Evolutionary conservation across 2,797 vertebrate species (phyloP).

Genomic region (Streptopelia turtur): DNA sequence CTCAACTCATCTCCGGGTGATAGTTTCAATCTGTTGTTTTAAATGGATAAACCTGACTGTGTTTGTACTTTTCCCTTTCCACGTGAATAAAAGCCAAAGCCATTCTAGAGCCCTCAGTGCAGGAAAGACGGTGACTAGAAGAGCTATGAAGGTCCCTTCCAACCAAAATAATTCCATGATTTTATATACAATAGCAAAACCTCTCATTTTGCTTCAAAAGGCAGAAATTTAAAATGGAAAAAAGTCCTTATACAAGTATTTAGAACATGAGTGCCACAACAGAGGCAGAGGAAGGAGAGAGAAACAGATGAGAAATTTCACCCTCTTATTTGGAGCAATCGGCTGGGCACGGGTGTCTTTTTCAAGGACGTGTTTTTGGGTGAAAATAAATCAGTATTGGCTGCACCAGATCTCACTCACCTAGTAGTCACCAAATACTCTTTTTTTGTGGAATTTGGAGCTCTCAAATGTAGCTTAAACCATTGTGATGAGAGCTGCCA

Average conservation of each 20-base stretch:
- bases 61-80: not conserved
- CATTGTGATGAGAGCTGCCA: not conserved
- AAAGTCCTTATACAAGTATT: not conserved
- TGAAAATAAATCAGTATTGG: not conserved
- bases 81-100: not conserved
- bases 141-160: no score
- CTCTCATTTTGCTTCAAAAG: not conserved
- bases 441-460: not conserved
- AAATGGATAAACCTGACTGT: not conserved
- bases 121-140: no score
- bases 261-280: not conserved
- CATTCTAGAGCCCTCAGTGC: no score
- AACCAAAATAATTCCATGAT: no score
- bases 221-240: not conserved
- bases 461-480: not conserved
- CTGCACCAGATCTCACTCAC: not conserved
- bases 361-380: not conserved
- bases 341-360: not conserved
- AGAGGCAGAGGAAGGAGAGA: not conserved
- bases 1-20: not conserved
- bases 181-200: fast-evolving
- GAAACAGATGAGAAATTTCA: not conserved
- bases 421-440: not conserved
- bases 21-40: not conserved
- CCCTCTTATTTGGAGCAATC: not conserved